phyloP scores from a whole-genome alignment of 2,888 invertebrate genomes.

The Netelia fuscicornis region DNA sequence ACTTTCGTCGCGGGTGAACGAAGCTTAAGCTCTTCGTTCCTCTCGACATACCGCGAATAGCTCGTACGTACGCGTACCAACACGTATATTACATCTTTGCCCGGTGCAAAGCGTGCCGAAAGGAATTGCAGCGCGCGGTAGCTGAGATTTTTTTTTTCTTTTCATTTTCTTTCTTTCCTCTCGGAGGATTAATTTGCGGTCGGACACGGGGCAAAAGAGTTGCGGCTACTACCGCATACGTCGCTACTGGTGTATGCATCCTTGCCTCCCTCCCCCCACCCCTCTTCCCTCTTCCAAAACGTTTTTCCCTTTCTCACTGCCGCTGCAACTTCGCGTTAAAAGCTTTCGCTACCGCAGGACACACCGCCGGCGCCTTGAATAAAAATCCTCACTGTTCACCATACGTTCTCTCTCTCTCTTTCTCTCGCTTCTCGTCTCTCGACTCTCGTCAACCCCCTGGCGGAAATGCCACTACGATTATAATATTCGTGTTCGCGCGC shows the following conservation, averaged over 20 bases:
- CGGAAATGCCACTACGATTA: conserved; percentile 61
- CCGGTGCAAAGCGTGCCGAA: conserved; percentile 73
- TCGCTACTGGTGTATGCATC: conserved; percentile 65
- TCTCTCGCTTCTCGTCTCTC: neutral
- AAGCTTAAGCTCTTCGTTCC: conserved; percentile 37
- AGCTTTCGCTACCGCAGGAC: conserved; percentile 39
- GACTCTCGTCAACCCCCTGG: conserved; percentile 22
- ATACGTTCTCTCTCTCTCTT: neutral
- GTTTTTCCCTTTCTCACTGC: conserved; percentile 18
- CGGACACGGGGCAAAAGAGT: conserved; percentile 66
- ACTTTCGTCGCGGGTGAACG: conserved; percentile 71
- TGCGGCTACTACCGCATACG: conserved; percentile 72
- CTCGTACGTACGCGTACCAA: neutral
- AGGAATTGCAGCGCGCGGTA: conserved; percentile 76
- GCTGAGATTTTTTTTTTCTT: conserved; percentile 73
- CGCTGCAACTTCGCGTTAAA: conserved; percentile 15
- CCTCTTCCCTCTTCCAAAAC: conserved; percentile 28
- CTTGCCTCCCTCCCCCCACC: neutral
- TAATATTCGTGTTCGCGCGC: conserved; percentile 41
- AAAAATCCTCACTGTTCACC: conserved; percentile 6
- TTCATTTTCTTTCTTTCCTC: conserved; percentile 12
- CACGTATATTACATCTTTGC: conserved; percentile 29
- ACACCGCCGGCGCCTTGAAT: conserved; percentile 26
- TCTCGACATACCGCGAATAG: neutral
- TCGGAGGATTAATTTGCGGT: conserved; percentile 81